Conservation (phyloP, 2,113 vertebrate species). For the Spermophilus dauricus region DNA sequence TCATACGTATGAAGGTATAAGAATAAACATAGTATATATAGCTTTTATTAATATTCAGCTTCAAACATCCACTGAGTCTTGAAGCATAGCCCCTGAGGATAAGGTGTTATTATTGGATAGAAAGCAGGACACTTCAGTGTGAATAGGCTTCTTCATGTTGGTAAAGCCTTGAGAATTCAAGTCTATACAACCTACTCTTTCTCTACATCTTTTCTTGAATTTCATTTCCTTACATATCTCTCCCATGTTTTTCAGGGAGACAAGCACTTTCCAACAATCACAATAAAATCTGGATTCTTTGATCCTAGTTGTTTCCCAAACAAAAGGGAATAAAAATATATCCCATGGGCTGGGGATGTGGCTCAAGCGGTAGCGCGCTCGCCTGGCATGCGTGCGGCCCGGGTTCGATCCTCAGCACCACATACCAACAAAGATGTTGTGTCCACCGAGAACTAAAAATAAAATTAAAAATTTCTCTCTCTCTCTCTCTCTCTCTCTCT, state of each 20-base stretch:
- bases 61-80: neutral
- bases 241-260: slow-evolving; percentile 2
- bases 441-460: too few relatives aligned
- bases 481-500: too few relatives aligned
- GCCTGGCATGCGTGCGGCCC: too few relatives aligned
- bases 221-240: neutral
- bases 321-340: slow-evolving; percentile 29
- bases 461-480: too few relatives aligned
- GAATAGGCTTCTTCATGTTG: neutral
- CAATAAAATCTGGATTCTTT: slow-evolving; percentile 44
- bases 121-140: neutral
- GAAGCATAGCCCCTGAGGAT: neutral
- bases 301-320: neutral
- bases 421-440: too few relatives aligned
- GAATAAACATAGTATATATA: neutral
- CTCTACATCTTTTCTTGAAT: slow-evolving; percentile 1
- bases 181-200: neutral
- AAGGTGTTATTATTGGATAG: neutral
- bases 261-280: neutral
- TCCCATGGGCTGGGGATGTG: too few relatives aligned
- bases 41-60: neutral
- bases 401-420: too few relatives aligned
- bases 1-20: neutral
- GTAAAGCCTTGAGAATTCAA: neutral
- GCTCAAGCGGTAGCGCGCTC: too few relatives aligned